These are phyloP conservation scores for Onychostruthus taczanowskii DNA, from an alignment of 2,113 vertebrate species.

Conservation along the genomic window DNA sequence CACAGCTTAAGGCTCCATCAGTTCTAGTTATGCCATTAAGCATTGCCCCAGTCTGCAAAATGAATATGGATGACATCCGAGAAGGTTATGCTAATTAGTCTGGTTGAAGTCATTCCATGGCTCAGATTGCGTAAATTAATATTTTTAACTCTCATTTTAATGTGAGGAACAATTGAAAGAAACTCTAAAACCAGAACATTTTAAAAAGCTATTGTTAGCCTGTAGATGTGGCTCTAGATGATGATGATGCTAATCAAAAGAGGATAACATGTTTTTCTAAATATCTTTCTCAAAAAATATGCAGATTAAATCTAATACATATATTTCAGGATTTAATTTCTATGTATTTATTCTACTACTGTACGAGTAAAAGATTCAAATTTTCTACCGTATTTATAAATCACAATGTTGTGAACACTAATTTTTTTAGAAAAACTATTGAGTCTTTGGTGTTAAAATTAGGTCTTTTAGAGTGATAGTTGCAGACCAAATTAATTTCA, in stretches of 20 bases:
- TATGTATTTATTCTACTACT: not conserved
- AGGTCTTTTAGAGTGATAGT: not conserved
- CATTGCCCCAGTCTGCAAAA: conserved; percentile 2
- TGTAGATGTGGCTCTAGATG: not conserved
- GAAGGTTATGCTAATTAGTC: conserved; percentile 46
- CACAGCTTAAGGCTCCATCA: conserved; percentile 36
- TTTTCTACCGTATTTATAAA: not conserved
- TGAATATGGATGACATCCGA: conserved; percentile 47
- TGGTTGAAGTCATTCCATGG: not conserved
- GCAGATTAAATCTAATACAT: not conserved
- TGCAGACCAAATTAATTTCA: not conserved
- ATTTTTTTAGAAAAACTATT: not conserved
- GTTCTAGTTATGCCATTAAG: conserved; percentile 43
- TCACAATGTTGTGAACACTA: not conserved
- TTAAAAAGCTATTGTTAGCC: not conserved
- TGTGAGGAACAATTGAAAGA: not conserved
- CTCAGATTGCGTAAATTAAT: conserved; percentile 10
- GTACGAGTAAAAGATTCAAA: not conserved
- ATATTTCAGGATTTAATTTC: not conserved
- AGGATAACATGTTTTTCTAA: not conserved
- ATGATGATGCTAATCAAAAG: not conserved
- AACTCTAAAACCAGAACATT: not conserved
- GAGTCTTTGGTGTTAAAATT: not conserved
- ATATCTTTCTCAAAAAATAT: not conserved
- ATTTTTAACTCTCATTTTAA: conserved; percentile 47